Evolutionary conservation across 2,113 vertebrate species (phyloP).

Genomic region (Zonotrichia leucophrys): DNA sequence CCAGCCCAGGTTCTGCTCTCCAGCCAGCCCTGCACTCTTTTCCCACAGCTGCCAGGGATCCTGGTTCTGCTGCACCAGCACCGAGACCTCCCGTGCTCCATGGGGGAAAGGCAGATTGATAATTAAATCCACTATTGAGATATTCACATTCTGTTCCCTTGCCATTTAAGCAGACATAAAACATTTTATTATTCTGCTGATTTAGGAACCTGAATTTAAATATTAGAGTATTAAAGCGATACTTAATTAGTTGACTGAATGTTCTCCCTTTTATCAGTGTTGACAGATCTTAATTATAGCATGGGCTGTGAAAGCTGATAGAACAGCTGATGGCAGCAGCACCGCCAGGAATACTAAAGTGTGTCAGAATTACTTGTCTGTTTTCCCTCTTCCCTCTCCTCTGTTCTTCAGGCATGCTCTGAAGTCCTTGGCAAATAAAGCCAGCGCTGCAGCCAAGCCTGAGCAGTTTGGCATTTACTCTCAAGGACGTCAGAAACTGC

Average conservation of each 20-base stretch:
- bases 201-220: constrained; percentile 76
- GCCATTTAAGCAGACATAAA: constrained; percentile 70
- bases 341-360: constrained; percentile 64
- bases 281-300: constrained; percentile 77
- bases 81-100: not conserved
- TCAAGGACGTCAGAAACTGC: constrained; percentile 56
- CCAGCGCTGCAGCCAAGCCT: constrained; percentile 2
- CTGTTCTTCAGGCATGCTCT: constrained; percentile 50
- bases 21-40: not conserved
- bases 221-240: constrained; percentile 74
- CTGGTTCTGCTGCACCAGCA: not conserved
- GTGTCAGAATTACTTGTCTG: constrained; percentile 60
- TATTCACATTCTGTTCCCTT: constrained; percentile 63
- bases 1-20: not conserved
- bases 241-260: constrained; percentile 77
- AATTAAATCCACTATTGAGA: constrained; percentile 62
- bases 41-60: not conserved
- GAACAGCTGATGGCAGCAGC: constrained; percentile 70
- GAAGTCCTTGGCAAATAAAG: constrained; percentile 63
- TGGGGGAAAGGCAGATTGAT: constrained; percentile 13
- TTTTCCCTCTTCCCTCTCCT: constrained; percentile 41
- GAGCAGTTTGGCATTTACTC: constrained; percentile 44
- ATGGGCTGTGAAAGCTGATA: constrained; percentile 62
- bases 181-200: constrained; percentile 70
- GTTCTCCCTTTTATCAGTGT: constrained; percentile 75